These are phyloP conservation scores for Drosophila asahinai DNA, from an alignment of 1,140 invertebrate species.

Conservation along the genomic window DNA sequence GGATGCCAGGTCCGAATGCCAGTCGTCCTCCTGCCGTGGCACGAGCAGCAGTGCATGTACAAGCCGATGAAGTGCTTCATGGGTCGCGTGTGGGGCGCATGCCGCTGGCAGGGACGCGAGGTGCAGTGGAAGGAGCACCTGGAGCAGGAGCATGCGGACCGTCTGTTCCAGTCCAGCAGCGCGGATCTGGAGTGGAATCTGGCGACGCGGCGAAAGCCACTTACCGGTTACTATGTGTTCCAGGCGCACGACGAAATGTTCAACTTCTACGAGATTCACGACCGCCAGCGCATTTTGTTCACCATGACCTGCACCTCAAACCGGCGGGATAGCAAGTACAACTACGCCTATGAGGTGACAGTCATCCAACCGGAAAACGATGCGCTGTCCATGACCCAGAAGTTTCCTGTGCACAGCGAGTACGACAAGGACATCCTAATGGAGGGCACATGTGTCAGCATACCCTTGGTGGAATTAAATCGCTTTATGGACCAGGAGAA, in stretches of 20 bases:
- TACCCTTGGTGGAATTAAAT: constrained; percentile 60
- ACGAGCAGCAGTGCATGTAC: constrained; percentile 82
- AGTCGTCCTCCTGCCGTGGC: constrained; percentile 75
- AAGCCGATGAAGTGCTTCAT: constrained; percentile 84
- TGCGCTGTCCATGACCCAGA: constrained; percentile 72
- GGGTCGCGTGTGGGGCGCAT: constrained; percentile 83
- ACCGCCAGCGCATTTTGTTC: constrained; percentile 73
- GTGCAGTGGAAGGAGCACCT: constrained; percentile 82
- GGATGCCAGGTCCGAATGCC: constrained; percentile 78
- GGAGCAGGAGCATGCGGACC: constrained; percentile 66
- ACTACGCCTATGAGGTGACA: constrained; percentile 81
- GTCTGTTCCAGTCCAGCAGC: constrained; percentile 53
- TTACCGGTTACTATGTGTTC: constrained; percentile 82
- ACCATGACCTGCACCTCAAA: constrained; percentile 84
- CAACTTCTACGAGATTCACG: constrained; percentile 82
- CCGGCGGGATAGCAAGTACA: constrained; percentile 72
- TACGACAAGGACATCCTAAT: constrained; percentile 77
- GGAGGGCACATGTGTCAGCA: constrained; percentile 79
- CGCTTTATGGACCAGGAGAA: constrained; percentile 77
- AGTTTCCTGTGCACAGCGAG: constrained; percentile 83
- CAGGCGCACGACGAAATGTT: constrained; percentile 80
- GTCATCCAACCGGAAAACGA: constrained; percentile 74
- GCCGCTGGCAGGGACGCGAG: constrained; percentile 77
- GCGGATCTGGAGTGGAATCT: constrained; percentile 77
- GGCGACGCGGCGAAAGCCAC: constrained; percentile 59